Conservation (phyloP, 2,113 vertebrate species). For the Trematomus loennbergii region DNA sequence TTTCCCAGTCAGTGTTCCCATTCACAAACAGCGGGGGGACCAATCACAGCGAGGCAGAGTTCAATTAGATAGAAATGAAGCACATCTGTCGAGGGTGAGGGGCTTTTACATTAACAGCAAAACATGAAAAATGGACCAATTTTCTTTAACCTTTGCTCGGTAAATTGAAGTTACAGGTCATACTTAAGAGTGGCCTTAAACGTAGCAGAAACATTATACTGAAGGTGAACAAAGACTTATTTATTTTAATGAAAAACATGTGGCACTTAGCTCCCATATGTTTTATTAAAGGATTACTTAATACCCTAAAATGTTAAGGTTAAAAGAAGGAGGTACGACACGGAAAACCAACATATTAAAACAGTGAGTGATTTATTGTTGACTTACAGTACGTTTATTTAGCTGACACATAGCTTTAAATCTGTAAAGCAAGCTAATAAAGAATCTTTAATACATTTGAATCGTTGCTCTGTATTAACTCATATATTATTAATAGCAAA, state of each 20-base stretch:
- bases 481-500: too few relatives aligned
- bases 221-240: not conserved
- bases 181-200: not conserved
- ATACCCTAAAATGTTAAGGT: too few relatives aligned
- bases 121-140: not conserved
- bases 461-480: not conserved
- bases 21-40: slow-evolving; percentile 72
- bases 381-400: too few relatives aligned
- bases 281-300: too few relatives aligned
- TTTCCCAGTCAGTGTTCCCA: slow-evolving; percentile 69
- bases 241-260: too few relatives aligned
- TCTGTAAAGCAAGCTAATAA: too few relatives aligned
- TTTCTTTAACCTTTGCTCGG: slow-evolving; percentile 29
- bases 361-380: too few relatives aligned
- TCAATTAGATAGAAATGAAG: slow-evolving; percentile 72
- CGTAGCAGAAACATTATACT: not conserved
- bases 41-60: slow-evolving; percentile 68
- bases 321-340: too few relatives aligned
- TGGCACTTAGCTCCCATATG: too few relatives aligned
- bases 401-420: too few relatives aligned
- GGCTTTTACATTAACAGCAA: slow-evolving; percentile 26
- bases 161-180: not conserved
- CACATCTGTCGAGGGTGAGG: slow-evolving; percentile 67
- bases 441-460: too few relatives aligned
- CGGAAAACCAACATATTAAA: too few relatives aligned